A percentile compares a stretch with the other conserved stretches of the same genome.
Conservation (phyloP, 2,888 invertebrate genomes). For the Schrankia costaestrigalis region DNA sequence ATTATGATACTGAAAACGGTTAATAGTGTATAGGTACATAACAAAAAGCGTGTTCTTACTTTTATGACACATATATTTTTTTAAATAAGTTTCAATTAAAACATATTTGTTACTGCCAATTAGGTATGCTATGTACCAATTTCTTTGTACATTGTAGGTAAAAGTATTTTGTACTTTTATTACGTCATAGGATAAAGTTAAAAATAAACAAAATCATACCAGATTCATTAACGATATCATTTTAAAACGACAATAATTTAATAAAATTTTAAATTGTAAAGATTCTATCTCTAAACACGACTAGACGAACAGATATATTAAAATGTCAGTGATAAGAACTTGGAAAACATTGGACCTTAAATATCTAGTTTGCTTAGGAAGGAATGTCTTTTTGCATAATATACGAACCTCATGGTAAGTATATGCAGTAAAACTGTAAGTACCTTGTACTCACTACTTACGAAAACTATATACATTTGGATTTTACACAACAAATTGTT, state of each 20-base stretch:
- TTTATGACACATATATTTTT: too few species aligned
- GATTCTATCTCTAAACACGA: conserved; percentile 34
- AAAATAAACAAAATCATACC: too few species aligned
- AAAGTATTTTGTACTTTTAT: conserved; percentile 1
- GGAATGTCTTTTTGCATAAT: conserved; percentile 47
- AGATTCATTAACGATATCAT: too few species aligned
- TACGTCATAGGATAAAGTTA: too few species aligned
- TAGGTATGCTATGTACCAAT: not conserved
- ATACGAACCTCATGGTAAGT: conserved; percentile 26
- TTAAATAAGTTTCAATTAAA: too few species aligned
- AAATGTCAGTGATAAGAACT: conserved; percentile 17
- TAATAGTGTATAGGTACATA: conserved; percentile 20
- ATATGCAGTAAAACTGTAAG: conserved; percentile 21
- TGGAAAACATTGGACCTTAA: conserved; percentile 18
- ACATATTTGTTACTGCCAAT: conserved; percentile 13
- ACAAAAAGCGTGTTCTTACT: too few species aligned
- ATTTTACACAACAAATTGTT: too few species aligned
- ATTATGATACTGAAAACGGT: conserved; percentile 22
- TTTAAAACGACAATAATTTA: too few species aligned
- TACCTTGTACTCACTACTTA: conserved; percentile 19
- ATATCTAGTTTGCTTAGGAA: conserved; percentile 30
- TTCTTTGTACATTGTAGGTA: conserved; percentile 9
- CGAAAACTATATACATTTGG: too few species aligned
- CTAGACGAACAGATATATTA: conserved; percentile 31
- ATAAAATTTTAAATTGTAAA: conserved; percentile 11